Evolutionary conservation across 1,140 invertebrate species (phyloP).

Genomic region (Eupeodes corollae): DNA sequence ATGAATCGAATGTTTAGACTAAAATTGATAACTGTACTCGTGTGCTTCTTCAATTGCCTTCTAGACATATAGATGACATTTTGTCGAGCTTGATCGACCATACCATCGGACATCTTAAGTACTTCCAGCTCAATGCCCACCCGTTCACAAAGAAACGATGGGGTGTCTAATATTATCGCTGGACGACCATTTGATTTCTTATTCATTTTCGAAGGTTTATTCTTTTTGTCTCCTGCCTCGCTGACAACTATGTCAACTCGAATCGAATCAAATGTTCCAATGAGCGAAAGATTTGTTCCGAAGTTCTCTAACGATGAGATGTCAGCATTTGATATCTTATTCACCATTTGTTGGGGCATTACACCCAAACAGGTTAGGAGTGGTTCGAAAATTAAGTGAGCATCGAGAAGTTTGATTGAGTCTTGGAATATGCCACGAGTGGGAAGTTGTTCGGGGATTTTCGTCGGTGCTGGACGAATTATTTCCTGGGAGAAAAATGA

Average conservation of each 20-base stretch:
- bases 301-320: conserved; percentile 68
- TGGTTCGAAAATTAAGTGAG: conserved; percentile 86
- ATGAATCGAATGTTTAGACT: conserved; percentile 77
- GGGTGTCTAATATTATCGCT: conserved; percentile 63
- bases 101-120: conserved; percentile 80
- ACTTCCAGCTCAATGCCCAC: conserved; percentile 80
- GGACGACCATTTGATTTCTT: conserved; percentile 39
- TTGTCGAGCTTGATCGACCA: conserved; percentile 70
- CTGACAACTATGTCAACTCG: conserved; percentile 89
- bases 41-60: conserved; percentile 79
- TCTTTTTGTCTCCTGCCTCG: conserved; percentile 53
- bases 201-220: conserved; percentile 18
- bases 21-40: conserved; percentile 77
- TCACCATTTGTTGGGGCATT: conserved; percentile 73
- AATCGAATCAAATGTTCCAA: conserved; percentile 73
- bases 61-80: conserved; percentile 75
- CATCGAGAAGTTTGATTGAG: conserved; percentile 72
- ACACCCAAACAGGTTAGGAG: conserved; percentile 72
- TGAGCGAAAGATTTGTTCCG: conserved; percentile 81
- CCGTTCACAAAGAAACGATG: conserved; percentile 85
- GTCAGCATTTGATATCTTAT: conserved; percentile 37
- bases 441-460: conserved; percentile 17
- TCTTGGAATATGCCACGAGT: conserved; percentile 55
- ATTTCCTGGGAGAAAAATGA: conserved; percentile 9
- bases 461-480: conserved; percentile 17